Evolutionary conservation across 2,797 vertebrate genomes (phyloP).

Genomic region (Tinamus major): DNA sequence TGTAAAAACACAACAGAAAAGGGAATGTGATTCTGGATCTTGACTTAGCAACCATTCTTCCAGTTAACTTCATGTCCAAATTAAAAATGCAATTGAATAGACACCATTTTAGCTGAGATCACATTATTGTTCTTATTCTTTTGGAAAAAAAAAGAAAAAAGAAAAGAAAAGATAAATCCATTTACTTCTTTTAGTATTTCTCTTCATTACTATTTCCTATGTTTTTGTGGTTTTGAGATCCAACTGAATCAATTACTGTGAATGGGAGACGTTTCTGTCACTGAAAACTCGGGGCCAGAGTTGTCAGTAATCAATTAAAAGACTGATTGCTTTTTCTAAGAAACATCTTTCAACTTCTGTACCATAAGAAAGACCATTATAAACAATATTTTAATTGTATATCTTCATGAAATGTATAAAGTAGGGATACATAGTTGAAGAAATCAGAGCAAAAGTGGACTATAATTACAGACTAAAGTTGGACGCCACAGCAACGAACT

Average conservation of each 20-base stretch:
- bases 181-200: background rate
- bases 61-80: background rate
- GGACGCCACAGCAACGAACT: background rate
- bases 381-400: background rate
- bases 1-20: background rate
- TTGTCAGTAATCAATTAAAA: background rate
- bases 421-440: background rate
- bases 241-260: background rate
- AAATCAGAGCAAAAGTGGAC: background rate
- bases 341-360: background rate
- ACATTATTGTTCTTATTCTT: background rate
- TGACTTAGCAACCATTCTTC: background rate
- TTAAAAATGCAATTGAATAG: background rate
- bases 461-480: background rate
- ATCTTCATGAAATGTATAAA: background rate
- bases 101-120: background rate
- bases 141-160: background rate
- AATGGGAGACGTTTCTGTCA: conserved; percentile 1
- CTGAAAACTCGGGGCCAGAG: background rate
- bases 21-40: background rate
- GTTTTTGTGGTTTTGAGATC: background rate
- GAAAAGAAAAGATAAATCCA: background rate
- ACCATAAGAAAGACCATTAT: background rate
- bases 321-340: background rate
- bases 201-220: background rate